A percentile compares a stretch with the other conserved stretches of the same genome.
phyloP scores from a whole-genome alignment of 2,888 invertebrate genomes.

The Arctia plantaginis region DNA sequence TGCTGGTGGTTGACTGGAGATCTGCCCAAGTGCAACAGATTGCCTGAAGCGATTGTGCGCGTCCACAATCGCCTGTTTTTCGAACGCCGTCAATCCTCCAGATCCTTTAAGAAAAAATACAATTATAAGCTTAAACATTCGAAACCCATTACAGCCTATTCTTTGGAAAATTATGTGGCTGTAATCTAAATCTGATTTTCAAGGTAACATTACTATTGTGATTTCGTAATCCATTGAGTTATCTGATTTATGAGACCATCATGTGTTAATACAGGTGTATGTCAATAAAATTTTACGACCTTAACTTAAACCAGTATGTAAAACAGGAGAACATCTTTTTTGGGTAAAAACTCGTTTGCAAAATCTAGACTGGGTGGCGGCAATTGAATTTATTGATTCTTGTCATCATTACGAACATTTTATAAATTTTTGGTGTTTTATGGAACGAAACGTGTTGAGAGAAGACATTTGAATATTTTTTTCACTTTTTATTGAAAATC shows the following conservation, averaged over 20 bases:
- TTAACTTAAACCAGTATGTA: slow-evolving; percentile 76
- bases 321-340: slow-evolving; percentile 66
- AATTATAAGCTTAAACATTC: slow-evolving; percentile 13
- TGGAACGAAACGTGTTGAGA: slow-evolving; percentile 26
- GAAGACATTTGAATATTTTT: slow-evolving; percentile 19
- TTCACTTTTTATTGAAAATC: slow-evolving; percentile 11
- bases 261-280: slow-evolving; percentile 77
- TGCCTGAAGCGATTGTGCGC: slow-evolving; percentile 93
- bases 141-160: background rate
- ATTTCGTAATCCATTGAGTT: slow-evolving; percentile 68
- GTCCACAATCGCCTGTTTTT: slow-evolving; percentile 91
- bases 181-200: slow-evolving; percentile 50
- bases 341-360: slow-evolving; percentile 68
- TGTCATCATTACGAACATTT: slow-evolving; percentile 41
- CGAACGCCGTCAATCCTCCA: slow-evolving; percentile 89
- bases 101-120: slow-evolving; percentile 79
- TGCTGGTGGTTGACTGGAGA: slow-evolving; percentile 91
- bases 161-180: slow-evolving; percentile 14
- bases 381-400: slow-evolving; percentile 65
- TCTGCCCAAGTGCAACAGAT: slow-evolving; percentile 92
- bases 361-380: slow-evolving; percentile 83
- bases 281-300: slow-evolving; percentile 83
- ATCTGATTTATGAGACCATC: slow-evolving; percentile 74
- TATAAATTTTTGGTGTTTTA: slow-evolving; percentile 35
- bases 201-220: slow-evolving; percentile 59